Conservation (phyloP, 2,113 vertebrate genomes). For the Zeus faber region DNA sequence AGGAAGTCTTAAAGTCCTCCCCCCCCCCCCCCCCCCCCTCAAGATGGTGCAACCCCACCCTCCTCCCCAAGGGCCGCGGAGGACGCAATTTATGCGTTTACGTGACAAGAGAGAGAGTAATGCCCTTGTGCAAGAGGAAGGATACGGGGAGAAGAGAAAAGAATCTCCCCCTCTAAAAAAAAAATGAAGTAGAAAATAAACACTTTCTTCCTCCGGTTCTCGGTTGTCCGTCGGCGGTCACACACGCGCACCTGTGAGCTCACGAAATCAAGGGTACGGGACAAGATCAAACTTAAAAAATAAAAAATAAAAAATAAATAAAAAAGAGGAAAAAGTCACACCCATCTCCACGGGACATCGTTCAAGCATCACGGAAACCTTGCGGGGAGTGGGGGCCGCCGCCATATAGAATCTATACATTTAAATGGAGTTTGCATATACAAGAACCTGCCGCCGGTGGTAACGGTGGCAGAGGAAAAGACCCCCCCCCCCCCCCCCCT, state of each 20-base stretch:
- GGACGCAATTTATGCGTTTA: slow-evolving; percentile 16
- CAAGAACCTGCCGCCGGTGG: slow-evolving; percentile 48
- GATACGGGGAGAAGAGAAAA: too few relatives aligned
- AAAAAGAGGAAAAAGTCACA: slow-evolving; percentile 54
- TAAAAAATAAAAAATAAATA: too few relatives aligned
- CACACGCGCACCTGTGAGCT: slow-evolving; percentile 63
- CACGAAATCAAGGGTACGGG: too few relatives aligned
- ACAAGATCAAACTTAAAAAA: too few relatives aligned
- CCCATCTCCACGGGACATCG: slow-evolving; percentile 45
- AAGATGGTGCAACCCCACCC: slow-evolving; percentile 18
- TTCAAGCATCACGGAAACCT: slow-evolving; percentile 56
- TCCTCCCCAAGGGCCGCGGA: slow-evolving; percentile 8
- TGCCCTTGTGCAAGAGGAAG: slow-evolving; percentile 50
- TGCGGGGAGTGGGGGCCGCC: slow-evolving; percentile 10
- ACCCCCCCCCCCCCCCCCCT: too few relatives aligned
- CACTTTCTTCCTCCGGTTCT: slow-evolving; percentile 26
- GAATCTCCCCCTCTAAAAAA: slow-evolving; percentile 26
- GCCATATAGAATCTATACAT: slow-evolving; percentile 58
- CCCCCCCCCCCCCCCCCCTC: slow-evolving; percentile 10
- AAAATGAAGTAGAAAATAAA: neutral
- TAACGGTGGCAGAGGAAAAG: slow-evolving; percentile 31
- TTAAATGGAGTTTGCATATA: slow-evolving; percentile 77
- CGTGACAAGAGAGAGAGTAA: slow-evolving; percentile 36
- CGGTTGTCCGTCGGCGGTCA: slow-evolving; percentile 12
- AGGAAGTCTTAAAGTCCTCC: too few relatives aligned